These are phyloP conservation scores for Acestrorhynchus altus DNA, from an alignment of 2,797 vertebrate genomes.

Conservation along the genomic window DNA sequence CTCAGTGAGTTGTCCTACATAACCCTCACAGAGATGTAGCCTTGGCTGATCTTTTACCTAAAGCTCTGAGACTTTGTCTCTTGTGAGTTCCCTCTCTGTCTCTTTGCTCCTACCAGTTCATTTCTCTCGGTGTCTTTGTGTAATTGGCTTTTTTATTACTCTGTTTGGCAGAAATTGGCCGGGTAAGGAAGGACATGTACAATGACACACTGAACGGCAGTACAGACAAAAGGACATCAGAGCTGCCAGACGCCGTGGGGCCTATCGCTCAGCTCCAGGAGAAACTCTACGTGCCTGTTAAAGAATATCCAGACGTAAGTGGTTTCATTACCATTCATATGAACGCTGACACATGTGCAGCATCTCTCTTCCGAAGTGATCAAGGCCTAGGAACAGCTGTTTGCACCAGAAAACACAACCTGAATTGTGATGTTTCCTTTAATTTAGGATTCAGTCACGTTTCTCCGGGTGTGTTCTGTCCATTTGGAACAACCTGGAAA, in stretches of 20 bases:
- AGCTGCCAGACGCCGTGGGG: constrained; percentile 88
- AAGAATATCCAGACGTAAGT: constrained; percentile 93
- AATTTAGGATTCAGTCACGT: not conserved
- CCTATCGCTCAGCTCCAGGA: constrained; percentile 90
- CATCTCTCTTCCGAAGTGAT: not conserved
- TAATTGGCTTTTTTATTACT: constrained; percentile 50
- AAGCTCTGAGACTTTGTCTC: constrained; percentile 28
- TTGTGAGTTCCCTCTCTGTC: constrained; percentile 4
- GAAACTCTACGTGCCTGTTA: constrained; percentile 92
- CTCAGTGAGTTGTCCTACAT: constrained; percentile 4
- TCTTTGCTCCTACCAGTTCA: constrained; percentile 5
- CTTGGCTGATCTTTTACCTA: constrained; percentile 30
- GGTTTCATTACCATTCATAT: constrained; percentile 18
- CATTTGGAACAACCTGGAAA: not conserved
- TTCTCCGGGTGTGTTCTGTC: constrained; percentile 12
- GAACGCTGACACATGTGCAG: not conserved
- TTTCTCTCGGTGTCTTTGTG: constrained; percentile 26
- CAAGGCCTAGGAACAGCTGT: not conserved
- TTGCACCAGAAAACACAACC: constrained; percentile 23
- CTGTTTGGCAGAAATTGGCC: constrained; percentile 84
- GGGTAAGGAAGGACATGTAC: constrained; percentile 94
- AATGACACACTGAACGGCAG: constrained; percentile 90
- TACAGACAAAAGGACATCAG: constrained; percentile 86
- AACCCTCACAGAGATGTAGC: constrained; percentile 20
- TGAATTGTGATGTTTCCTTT: constrained; percentile 17